Evolutionary conservation across 2,113 vertebrate genomes (phyloP).

Genomic region (Strigops habroptila): DNA sequence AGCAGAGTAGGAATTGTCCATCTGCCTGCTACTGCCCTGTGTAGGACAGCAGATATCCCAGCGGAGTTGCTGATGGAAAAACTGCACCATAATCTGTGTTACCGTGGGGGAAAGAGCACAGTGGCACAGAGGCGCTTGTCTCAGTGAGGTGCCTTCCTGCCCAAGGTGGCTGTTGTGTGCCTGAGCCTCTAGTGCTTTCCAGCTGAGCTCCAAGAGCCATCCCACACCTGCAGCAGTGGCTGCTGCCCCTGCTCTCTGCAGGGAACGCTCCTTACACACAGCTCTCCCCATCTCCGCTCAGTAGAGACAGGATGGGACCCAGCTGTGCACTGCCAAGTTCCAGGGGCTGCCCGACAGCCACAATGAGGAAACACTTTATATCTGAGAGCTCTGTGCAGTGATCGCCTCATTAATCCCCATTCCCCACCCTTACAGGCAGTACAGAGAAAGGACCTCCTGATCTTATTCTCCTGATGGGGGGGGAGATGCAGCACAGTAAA

Average conservation of each 20-base stretch:
- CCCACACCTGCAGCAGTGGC: rapidly evolving
- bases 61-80: background rate
- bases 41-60: background rate
- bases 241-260: background rate
- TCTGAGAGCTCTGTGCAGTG: background rate
- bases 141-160: background rate
- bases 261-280: background rate
- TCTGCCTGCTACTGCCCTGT: background rate
- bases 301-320: background rate
- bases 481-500: background rate
- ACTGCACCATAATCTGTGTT: rapidly evolving
- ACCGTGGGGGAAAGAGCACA: rapidly evolving
- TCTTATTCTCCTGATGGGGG: rapidly evolving
- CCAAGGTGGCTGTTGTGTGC: rapidly evolving
- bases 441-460: rapidly evolving
- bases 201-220: background rate
- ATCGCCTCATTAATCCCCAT: background rate
- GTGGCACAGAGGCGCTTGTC: rapidly evolving
- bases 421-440: background rate
- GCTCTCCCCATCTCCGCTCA: background rate
- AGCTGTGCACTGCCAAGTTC: background rate
- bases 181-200: background rate
- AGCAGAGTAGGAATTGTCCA: background rate
- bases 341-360: background rate
- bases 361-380: background rate